Conservation (phyloP, 2,888 invertebrate genomes). For the Platycheirus albimanus region DNA sequence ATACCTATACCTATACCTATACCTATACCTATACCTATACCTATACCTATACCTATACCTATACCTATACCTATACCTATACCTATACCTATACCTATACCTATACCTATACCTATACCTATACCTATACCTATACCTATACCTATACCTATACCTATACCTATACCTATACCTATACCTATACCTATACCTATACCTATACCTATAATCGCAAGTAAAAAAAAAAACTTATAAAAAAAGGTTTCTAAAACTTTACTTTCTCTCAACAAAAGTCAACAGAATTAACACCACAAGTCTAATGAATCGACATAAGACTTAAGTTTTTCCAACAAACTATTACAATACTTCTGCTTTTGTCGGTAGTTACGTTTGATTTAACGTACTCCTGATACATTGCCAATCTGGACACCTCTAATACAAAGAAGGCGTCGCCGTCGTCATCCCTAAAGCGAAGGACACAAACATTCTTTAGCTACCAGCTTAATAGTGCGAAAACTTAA, state of each 20-base stretch:
- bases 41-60: too few relatives aligned
- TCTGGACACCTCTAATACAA: constrained; percentile 61
- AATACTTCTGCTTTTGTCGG: constrained; percentile 16
- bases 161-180: too few relatives aligned
- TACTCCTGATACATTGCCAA: constrained; percentile 67
- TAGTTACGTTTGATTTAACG: constrained; percentile 63
- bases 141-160: too few relatives aligned
- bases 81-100: too few relatives aligned
- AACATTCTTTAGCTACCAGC: constrained; percentile 33
- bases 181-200: too few relatives aligned
- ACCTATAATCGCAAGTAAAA: too few relatives aligned
- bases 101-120: too few relatives aligned
- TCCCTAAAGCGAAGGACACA: neutral
- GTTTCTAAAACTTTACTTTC: constrained; percentile 47
- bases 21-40: too few relatives aligned
- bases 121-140: too few relatives aligned
- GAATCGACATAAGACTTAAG: constrained; percentile 11
- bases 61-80: too few relatives aligned
- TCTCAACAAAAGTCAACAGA: neutral
- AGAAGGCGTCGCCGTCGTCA: constrained; percentile 1
- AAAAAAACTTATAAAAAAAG: neutral
- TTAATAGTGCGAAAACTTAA: constrained; percentile 73
- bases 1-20: too few relatives aligned
- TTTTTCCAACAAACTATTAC: constrained; percentile 1
- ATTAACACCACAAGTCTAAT: neutral